Evolutionary conservation across 2,113 vertebrate species (phyloP).

Genomic region (Tachysurus vachellii): DNA sequence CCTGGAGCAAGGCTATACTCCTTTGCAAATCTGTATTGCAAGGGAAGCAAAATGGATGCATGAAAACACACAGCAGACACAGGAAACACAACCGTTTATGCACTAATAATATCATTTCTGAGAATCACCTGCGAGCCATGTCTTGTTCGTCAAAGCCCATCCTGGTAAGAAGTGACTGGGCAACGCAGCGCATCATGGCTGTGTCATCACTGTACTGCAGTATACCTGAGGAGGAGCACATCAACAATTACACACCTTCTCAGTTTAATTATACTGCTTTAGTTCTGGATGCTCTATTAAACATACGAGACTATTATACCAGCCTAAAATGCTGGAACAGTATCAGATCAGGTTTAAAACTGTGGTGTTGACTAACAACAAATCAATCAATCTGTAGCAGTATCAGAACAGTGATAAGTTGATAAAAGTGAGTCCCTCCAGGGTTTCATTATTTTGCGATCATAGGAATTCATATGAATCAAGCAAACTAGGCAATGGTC

Average conservation of each 20-base stretch:
- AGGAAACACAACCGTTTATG: neutral
- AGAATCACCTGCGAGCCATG: conserved; percentile 87
- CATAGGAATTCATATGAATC: too few relatives aligned
- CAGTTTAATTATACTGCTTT: too few relatives aligned
- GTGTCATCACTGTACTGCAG: conserved; percentile 94
- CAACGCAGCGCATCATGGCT: conserved; percentile 90
- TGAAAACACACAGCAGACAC: neutral
- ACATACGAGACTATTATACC: neutral
- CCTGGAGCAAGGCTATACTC: conserved; percentile 88
- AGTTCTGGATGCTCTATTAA: neutral
- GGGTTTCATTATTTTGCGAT: too few relatives aligned
- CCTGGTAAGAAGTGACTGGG: conserved; percentile 87
- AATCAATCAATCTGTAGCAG: neutral
- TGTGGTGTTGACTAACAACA: neutral
- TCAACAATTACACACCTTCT: neutral
- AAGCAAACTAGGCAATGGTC: too few relatives aligned
- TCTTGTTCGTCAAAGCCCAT: conserved; percentile 86
- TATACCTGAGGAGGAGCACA: conserved; percentile 67
- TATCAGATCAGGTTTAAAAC: neutral
- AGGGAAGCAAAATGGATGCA: neutral
- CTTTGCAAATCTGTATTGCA: conserved; percentile 83
- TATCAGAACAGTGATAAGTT: neutral
- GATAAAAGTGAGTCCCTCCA: too few relatives aligned
- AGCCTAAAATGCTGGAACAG: neutral
- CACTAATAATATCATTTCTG: neutral